Evolutionary conservation across 2,113 vertebrate species (phyloP).

Genomic region (Zosterops hypoxanthus): DNA sequence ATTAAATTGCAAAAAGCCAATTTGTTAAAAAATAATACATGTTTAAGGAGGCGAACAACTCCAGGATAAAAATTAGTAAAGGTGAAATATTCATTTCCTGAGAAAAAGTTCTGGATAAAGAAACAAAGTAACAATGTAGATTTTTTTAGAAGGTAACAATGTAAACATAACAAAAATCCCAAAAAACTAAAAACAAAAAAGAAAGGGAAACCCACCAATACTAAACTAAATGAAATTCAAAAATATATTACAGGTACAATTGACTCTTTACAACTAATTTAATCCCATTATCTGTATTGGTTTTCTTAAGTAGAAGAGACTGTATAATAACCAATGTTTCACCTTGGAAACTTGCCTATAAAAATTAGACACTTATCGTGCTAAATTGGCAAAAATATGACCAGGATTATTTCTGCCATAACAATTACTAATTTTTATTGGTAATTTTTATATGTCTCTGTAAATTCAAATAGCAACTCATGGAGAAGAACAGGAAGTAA

Average conservation of each 20-base stretch:
- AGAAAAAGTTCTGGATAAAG: neutral
- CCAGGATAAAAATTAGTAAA: neutral
- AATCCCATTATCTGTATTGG: neutral
- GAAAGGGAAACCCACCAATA: neutral
- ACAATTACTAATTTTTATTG: neutral
- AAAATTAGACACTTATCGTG: neutral
- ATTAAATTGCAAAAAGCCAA: neutral
- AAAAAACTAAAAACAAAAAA: neutral
- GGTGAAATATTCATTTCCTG: neutral
- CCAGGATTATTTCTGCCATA: neutral
- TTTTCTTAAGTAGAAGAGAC: neutral
- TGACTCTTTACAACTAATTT: neutral
- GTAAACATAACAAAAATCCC: fast-evolving
- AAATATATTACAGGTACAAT: neutral
- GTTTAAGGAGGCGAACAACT: neutral
- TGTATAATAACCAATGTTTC: neutral
- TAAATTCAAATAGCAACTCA: neutral
- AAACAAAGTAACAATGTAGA: neutral
- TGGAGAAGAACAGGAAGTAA: neutral
- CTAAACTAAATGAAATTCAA: neutral
- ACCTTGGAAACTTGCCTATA: neutral
- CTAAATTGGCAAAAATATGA: neutral
- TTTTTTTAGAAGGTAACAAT: neutral
- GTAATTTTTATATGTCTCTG: neutral
- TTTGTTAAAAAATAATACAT: neutral